Evolutionary conservation across 2,888 invertebrate genomes (phyloP).

Genomic region (Drosophila atripex): DNA sequence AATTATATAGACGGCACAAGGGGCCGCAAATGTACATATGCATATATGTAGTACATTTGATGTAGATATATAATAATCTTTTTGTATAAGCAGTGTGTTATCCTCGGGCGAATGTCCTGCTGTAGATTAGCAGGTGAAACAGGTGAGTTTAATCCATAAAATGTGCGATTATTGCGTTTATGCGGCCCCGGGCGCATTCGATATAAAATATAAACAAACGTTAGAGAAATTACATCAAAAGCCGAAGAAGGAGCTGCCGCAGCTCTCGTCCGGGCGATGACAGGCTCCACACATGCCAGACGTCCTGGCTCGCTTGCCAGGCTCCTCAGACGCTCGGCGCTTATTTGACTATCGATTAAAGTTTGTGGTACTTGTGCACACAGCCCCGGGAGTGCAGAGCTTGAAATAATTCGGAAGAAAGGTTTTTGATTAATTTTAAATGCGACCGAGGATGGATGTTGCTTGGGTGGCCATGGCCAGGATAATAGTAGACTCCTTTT

Average conservation of each 20-base stretch:
- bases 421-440: constrained; percentile 77
- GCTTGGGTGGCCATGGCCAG: neutral
- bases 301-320: neutral
- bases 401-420: constrained; percentile 44
- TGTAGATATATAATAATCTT: neutral
- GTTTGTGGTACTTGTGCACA: constrained; percentile 71
- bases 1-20: too few species aligned
- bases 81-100: neutral
- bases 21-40: too few species aligned
- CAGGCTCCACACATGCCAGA: constrained; percentile 12
- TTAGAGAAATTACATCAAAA: constrained; percentile 76
- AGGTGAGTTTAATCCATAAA: constrained; percentile 81
- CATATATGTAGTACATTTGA: too few species aligned
- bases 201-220: constrained; percentile 78
- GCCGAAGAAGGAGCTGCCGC: constrained; percentile 37
- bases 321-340: constrained; percentile 24
- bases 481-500: neutral
- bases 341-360: constrained; percentile 79
- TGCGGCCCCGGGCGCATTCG: constrained; percentile 69
- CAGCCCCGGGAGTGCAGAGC: constrained; percentile 62
- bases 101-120: constrained; percentile 23
- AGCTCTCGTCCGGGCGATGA: constrained; percentile 3
- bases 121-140: constrained; percentile 70
- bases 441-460: constrained; percentile 16
- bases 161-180: constrained; percentile 81